Base-by-base conservation (phyloP, 2,888 invertebrate species). In the Apodemia duryi region DNA sequence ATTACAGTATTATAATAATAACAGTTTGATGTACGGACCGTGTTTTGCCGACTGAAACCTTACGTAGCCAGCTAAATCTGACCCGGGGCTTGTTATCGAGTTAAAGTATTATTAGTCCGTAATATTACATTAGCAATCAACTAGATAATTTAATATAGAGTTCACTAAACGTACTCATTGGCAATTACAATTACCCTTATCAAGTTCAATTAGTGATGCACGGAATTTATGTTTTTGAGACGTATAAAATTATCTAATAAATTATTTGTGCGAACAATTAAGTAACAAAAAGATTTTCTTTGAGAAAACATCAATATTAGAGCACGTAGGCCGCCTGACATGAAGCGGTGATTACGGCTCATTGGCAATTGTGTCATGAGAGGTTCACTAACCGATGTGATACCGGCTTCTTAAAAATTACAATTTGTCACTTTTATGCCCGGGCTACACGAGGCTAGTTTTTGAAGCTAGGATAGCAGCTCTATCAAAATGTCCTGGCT, bases 21-120 rank as follows among this genome's bases (percentile, higher is more conserved):
- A 46, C 13, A 32, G 54, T 54, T 54, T 28, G 54, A 29, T 29
- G 29, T 28, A 29, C 52, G 38, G 38, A 21, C 54, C 28, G 13
- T 21, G 54, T 38, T 54, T 63, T 38, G 38, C 49, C 64, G 64
- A n/a, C 57, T 13, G 57, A 43, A 46, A 46, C 57, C 60, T 46
- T 29, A 49, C 60, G 43, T 57, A 43, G 49, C 63, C 38, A 43
- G 35, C 35, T 64, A 60, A 35, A 64, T 60, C 57, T 60, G 46
- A 64, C 64, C 57, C 54, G 46, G 32, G 46, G 46, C 64, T 77
- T 72, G 76, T 78, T 78, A 79, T 78, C 75, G 73, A 79, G 75
- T 79, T 78, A 79, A 72, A 73, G 70, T 73, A 79, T 79, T 77
- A 74, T 75, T 72, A 73, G 68, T 69, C 75, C 75, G 75, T 77